These are phyloP conservation scores for Schizotus pectinicornis DNA, from an alignment of 2,888 invertebrate genomes.

Conservation along the genomic window DNA sequence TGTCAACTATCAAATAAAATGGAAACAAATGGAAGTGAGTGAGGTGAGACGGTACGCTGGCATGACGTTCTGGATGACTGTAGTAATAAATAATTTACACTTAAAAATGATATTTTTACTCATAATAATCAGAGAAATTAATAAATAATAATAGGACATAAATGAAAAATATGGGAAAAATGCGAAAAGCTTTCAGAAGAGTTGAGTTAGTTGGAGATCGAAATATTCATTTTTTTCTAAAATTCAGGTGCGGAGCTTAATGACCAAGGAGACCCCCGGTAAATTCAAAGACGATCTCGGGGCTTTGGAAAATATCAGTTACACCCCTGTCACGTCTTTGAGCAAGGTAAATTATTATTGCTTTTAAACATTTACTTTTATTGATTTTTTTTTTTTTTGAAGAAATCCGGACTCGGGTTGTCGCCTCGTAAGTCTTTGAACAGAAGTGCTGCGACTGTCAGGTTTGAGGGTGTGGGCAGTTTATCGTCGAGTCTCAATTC, in stretches of 20 bases:
- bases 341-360: not conserved
- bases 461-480: conserved; percentile 32
- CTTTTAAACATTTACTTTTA: not conserved
- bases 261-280: not conserved
- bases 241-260: not conserved
- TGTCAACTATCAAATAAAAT: too few relatives aligned
- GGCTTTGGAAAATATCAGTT: conserved; percentile 11
- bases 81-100: too few relatives aligned
- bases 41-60: too few relatives aligned
- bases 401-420: conserved; percentile 35
- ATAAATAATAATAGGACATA: too few relatives aligned
- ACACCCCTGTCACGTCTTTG: conserved; percentile 15
- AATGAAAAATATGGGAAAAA: too few relatives aligned
- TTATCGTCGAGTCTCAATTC: conserved; percentile 28
- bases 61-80: too few relatives aligned
- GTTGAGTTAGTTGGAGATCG: too few relatives aligned
- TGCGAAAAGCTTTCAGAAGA: too few relatives aligned
- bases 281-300: conserved; percentile 14
- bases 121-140: too few relatives aligned
- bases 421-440: conserved; percentile 42
- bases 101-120: too few relatives aligned
- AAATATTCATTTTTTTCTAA: too few relatives aligned
- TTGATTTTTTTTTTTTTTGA: conserved; percentile 14
- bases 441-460: conserved; percentile 36
- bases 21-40: too few relatives aligned